A percentile compares a stretch with the other conserved stretches of the same genome.
Conservation (phyloP, 2,888 invertebrate species). For the Torymus aiolomorphi region DNA sequence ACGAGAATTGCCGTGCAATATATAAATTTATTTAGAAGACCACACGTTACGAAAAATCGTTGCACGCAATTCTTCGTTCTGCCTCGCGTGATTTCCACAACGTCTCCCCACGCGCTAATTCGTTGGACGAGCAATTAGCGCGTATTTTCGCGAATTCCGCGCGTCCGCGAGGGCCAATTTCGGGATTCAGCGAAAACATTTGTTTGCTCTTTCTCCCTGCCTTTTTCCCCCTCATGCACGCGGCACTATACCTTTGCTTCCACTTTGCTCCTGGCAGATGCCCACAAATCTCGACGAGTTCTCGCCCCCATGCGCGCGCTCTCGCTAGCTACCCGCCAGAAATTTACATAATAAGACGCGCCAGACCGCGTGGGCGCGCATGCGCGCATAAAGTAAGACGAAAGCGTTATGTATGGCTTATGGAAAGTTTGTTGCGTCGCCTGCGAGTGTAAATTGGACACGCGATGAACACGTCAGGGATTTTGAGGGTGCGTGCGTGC, state of each 20-base stretch:
- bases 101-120: conserved; percentile 8
- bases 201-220: conserved; percentile 11
- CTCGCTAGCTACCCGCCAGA: neutral
- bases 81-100: conserved; percentile 8
- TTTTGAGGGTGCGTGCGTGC: too few relatives aligned
- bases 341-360: conserved; percentile 37
- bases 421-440: too few relatives aligned
- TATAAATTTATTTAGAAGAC: too few relatives aligned
- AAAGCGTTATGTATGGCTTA: neutral
- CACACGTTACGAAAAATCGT: too few relatives aligned
- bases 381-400: conserved; percentile 1
- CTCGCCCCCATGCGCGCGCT: neutral
- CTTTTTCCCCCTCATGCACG: neutral
- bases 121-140: conserved; percentile 25
- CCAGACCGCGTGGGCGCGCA: neutral
- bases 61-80: too few relatives aligned
- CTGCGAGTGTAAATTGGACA: too few relatives aligned
- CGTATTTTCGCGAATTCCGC: conserved; percentile 15
- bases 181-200: conserved; percentile 21
- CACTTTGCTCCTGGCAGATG: neutral
- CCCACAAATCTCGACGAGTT: conserved; percentile 14
- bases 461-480: too few relatives aligned
- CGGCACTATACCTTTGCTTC: too few relatives aligned
- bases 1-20: too few relatives aligned
- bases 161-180: neutral